Evolutionary conservation across 1,140 invertebrate species (phyloP), one percentile per base, ranked within the genome.

Genomic region (Drosophila yakuba): DNA sequence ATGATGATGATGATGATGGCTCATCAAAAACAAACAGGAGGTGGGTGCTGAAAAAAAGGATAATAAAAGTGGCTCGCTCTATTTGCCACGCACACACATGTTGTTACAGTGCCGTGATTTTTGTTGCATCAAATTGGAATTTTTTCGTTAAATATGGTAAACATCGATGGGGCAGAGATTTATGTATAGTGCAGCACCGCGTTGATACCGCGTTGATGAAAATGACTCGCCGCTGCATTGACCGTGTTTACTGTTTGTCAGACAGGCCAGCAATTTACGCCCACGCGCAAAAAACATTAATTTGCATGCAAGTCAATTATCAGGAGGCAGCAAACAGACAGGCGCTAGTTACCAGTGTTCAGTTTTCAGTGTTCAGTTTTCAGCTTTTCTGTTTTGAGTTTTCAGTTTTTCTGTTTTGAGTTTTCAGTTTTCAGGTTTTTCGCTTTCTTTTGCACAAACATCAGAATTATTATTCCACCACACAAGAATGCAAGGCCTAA

Each of bases 271-370:
- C 69, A 76, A 77, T 81, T 77, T 76, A 43, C 78, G 66, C 73
- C 66, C 78, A 38, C 59, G 23, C 10, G 68, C 51, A 82, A 86
- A 85, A 83, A 84, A 81, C 68, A 78, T 85, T 82, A 85, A 85
- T 85, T 88, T 85, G 83, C 82, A 80, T 85, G 82, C 83, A 88
- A 88, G 82, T 88, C 82, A 85, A 85, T 85, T 85, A 85, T 88
- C 83, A 75, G 79, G 50, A 67, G 69, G 74, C 63, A 47, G 45
- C 52, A 35, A 77, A 41, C 69, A 69, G 71, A 44, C 74, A 66
- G 41, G 56, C 35, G 38, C 43, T 23, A 59, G 62, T 57, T 62
- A 38, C 44, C 57, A 35, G 61, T 54, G 35, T 51, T 44, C 66
- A 58, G 38, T 61, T 20, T 54, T 44, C 66, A 61, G 38, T 62